A percentile compares a stretch with the other conserved stretches of the same genome.
Evolutionary conservation across 2,113 vertebrate genomes (phyloP).

Genomic region (Caranx melampygus): DNA sequence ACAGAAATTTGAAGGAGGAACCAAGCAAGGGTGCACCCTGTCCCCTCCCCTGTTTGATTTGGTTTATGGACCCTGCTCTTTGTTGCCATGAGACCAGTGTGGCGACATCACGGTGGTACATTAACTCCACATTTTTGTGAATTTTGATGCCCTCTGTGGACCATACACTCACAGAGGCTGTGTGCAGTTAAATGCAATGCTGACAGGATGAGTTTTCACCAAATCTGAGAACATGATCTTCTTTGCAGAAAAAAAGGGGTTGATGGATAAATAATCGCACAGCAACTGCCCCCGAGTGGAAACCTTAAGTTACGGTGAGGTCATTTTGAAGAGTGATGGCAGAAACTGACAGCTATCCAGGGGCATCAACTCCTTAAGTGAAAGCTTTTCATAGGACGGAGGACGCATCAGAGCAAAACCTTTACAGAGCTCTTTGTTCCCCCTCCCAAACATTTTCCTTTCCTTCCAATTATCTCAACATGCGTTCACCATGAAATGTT

Average conservation of each 20-base stretch:
- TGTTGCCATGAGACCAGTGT: not conserved
- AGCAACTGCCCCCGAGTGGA: not conserved
- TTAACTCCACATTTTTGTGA: not conserved
- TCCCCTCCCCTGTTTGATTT: not conserved
- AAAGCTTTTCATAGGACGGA: slow-evolving; percentile 11
- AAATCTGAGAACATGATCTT: not conserved
- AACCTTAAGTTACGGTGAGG: not conserved
- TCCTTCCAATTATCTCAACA: slow-evolving; percentile 11
- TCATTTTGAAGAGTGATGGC: not conserved
- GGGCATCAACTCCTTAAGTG: not conserved
- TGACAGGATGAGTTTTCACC: not conserved
- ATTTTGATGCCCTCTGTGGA: not conserved
- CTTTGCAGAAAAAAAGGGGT: not conserved
- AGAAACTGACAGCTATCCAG: slow-evolving; percentile 9
- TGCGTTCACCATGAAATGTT: not conserved
- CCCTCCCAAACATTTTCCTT: not conserved
- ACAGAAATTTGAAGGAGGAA: not conserved
- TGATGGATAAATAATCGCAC: not conserved
- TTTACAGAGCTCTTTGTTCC: not conserved
- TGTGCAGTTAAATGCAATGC: not conserved
- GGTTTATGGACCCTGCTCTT: not conserved
- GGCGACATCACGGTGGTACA: not conserved
- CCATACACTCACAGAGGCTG: not conserved
- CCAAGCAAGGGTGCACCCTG: not conserved
- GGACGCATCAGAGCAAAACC: slow-evolving; percentile 6